Conservation (phyloP, 2,113 vertebrate genomes). For the Micronycteris hirsuta region DNA sequence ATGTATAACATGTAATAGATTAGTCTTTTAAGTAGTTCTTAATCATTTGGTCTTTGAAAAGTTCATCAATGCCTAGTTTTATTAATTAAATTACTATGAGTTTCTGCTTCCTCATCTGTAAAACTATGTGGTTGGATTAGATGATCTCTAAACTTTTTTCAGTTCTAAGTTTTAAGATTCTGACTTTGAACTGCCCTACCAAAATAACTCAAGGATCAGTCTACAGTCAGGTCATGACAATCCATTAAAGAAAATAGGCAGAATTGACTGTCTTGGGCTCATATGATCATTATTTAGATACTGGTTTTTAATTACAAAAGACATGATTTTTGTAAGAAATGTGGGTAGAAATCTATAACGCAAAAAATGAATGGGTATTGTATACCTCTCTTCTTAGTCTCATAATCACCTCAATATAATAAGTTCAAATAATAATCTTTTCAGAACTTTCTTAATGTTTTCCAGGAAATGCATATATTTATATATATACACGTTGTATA, state of each 20-base stretch:
- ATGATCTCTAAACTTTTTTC: background rate
- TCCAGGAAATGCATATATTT: background rate
- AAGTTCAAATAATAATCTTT: conserved; percentile 29
- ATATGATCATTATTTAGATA: background rate
- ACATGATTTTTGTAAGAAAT: conserved; percentile 13
- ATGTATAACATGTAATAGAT: background rate
- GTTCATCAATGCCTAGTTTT: conserved; percentile 10
- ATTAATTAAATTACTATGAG: background rate
- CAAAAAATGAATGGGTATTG: conserved; percentile 16
- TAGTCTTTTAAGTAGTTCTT: conserved; percentile 34
- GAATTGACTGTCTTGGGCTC: background rate
- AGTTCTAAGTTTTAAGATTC: background rate
- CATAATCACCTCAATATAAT: background rate
- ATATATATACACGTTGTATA: background rate
- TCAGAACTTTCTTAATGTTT: conserved; percentile 27
- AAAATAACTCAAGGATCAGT: background rate
- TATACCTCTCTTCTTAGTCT: background rate
- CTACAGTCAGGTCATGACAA: conserved; percentile 15
- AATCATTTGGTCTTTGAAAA: conserved; percentile 30
- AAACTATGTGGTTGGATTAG: background rate
- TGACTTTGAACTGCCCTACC: background rate
- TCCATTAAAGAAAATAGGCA: background rate
- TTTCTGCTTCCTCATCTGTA: background rate
- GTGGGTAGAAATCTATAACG: background rate
- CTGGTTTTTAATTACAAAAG: background rate